A percentile compares a stretch with the other conserved stretches of the same genome.
Evolutionary conservation across 1,140 invertebrate species (phyloP).

Genomic region (Drosophila parabipectinata): DNA sequence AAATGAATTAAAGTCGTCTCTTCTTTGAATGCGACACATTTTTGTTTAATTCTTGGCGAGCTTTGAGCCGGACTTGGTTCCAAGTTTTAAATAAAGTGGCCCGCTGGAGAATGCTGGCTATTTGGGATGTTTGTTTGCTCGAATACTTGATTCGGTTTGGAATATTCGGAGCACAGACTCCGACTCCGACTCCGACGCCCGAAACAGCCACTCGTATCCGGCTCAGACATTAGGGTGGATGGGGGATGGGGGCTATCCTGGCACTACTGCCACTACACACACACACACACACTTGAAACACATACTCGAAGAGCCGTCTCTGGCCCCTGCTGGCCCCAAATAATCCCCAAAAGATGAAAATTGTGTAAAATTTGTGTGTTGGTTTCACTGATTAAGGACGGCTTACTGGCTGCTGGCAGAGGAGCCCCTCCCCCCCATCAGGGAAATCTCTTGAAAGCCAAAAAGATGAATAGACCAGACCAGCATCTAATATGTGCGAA

Average conservation of each 20-base stretch:
- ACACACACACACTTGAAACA: too few relatives aligned
- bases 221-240: conserved; percentile 2
- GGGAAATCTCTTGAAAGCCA: conserved; percentile 68
- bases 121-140: not conserved
- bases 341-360: conserved; percentile 77
- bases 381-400: conserved; percentile 78
- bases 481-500: conserved; percentile 76
- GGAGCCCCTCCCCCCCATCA: conserved; percentile 10
- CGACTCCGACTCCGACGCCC: not conserved
- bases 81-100: too few relatives aligned
- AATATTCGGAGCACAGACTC: not conserved
- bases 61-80: too few relatives aligned
- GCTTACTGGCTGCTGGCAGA: conserved; percentile 33
- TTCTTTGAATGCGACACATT: too few relatives aligned
- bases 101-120: not conserved
- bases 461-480: conserved; percentile 65
- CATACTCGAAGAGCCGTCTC: conserved; percentile 20
- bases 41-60: too few relatives aligned
- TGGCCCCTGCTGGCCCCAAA: conserved; percentile 4
- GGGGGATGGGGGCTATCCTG: not conserved
- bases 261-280: conserved; percentile 3
- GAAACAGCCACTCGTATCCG: not conserved
- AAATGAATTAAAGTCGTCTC: not conserved
- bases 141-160: not conserved
- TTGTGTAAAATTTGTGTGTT: conserved; percentile 80